Evolutionary conservation across 2,113 vertebrate species (phyloP), one percentile per base, ranked within the genome.

Genomic region (Neogobius melanostomus): DNA sequence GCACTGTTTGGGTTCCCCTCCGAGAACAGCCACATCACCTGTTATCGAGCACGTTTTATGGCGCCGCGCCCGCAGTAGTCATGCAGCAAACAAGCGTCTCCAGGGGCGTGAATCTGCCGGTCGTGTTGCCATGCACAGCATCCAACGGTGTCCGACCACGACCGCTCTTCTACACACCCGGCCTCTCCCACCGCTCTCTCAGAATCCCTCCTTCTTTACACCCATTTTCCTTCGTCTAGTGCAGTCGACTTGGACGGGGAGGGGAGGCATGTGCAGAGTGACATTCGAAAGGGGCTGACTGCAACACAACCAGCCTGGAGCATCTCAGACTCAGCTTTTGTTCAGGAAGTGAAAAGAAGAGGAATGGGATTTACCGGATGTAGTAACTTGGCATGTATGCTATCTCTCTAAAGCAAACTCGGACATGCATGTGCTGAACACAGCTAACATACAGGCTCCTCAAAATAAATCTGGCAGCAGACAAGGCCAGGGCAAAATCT

Each of bases 141-240:
- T 88, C 48, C 64, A 76, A 82, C 61, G 72, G 65, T 73, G 85
- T 85, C 85, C 81, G 89, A 81, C 80, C 10, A 50, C 44, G 11
- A 6, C 57, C 2, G 86, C 85, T 89, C 82, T 88, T 88, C 91
- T 91, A 85, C 90, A 85, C 80, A 62, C 81, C 78, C 81, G 52
- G 66, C 64, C 67, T 77, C 76, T 67, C 71, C 44, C 80, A 66
- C 76, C 63, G 77, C 81, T 59, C 72, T 77, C 77, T 71, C 82
- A 44, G 67, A 79, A 82, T 84, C 83, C 75, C 74, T 86, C 82
- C 82, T 78, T 88, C 82, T 84, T 80, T 80, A 76, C 84, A 76
- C 75, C 64, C 78, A 63, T 80, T 80, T 72, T 82, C 69, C 76
- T 74, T 68, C 72, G 60, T 75, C 74, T 77, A 74, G 88, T 84